A percentile compares a stretch with the other conserved stretches of the same genome.
These are phyloP conservation scores for Troglohyphantes excavatus DNA, from an alignment of 2,888 invertebrate genomes.

Conservation along the genomic window DNA sequence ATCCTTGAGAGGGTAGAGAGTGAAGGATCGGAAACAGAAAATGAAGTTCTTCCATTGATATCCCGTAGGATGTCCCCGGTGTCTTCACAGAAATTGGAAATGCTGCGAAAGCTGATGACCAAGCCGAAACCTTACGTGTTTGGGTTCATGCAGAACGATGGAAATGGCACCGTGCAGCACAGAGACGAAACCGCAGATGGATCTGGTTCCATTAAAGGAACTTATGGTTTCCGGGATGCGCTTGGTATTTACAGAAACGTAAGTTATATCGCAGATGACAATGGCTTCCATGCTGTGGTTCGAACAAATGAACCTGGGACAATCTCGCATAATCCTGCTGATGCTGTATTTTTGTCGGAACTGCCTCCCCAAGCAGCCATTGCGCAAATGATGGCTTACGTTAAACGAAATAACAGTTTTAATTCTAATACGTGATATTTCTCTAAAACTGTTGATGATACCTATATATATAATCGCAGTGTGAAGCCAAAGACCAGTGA, in stretches of 20 bases:
- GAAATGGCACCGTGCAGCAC: slow-evolving; percentile 64
- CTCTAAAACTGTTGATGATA: background rate
- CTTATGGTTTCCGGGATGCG: slow-evolving; percentile 68
- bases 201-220: slow-evolving; percentile 56
- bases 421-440: background rate
- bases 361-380: slow-evolving; percentile 47
- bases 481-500: background rate
- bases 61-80: slow-evolving; percentile 12
- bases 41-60: slow-evolving; percentile 30
- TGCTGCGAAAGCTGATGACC: slow-evolving; percentile 21
- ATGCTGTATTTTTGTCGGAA: slow-evolving; percentile 56
- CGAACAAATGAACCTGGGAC: slow-evolving; percentile 74
- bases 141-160: slow-evolving; percentile 61
- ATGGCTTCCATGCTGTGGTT: slow-evolving; percentile 69
- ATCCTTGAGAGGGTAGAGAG: slow-evolving; percentile 15
- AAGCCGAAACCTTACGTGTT: slow-evolving; percentile 64
- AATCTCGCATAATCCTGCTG: slow-evolving; percentile 47
- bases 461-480: background rate
- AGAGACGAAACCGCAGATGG: slow-evolving; percentile 66
- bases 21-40: slow-evolving; percentile 1
- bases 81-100: slow-evolving; percentile 42
- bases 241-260: slow-evolving; percentile 69
- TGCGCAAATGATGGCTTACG: slow-evolving; percentile 55
- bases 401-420: background rate
- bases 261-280: slow-evolving; percentile 65